Percentiles rank a stretch among this genome's conserved stretches.
Evolutionary conservation across 1,140 invertebrate genomes (phyloP).

Genomic region (Limonius californicus): DNA sequence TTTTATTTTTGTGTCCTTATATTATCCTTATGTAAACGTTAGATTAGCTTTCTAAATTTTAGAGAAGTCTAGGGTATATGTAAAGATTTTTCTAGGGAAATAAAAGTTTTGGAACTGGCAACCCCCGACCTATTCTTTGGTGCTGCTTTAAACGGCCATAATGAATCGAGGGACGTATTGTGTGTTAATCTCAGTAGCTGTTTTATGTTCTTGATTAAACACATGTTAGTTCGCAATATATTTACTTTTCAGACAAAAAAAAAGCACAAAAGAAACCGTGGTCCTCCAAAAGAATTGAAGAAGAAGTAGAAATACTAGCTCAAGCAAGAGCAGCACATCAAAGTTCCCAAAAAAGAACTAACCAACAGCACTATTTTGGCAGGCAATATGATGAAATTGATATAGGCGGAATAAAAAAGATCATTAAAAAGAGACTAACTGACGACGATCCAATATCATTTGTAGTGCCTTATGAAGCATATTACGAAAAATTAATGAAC

Average conservation of each 20-base stretch:
- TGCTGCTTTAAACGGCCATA: too few relatives aligned
- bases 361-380: background rate
- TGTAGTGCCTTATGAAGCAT: too few relatives aligned
- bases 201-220: background rate
- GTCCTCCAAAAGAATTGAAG: background rate
- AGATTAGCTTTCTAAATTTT: too few relatives aligned
- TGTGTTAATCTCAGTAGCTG: too few relatives aligned
- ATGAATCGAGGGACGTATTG: too few relatives aligned
- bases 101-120: too few relatives aligned
- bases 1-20: too few relatives aligned
- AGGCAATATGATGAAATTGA: background rate
- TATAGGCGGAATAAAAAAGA: background rate
- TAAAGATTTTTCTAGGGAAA: too few relatives aligned
- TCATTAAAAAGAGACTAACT: background rate
- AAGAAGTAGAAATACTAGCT: background rate
- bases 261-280: background rate
- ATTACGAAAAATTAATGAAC: conserved; percentile 27
- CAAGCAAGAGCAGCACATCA: background rate
- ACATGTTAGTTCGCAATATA: background rate
- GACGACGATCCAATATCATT: conserved; percentile 1
- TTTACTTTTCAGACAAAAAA: background rate
- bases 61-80: too few relatives aligned
- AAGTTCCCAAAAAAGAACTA: background rate
- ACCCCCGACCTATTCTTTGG: too few relatives aligned
- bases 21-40: too few relatives aligned